These are phyloP conservation scores for Pseudotriccus pelzelni DNA, from an alignment of 2,797 vertebrate species.

Conservation along the genomic window DNA sequence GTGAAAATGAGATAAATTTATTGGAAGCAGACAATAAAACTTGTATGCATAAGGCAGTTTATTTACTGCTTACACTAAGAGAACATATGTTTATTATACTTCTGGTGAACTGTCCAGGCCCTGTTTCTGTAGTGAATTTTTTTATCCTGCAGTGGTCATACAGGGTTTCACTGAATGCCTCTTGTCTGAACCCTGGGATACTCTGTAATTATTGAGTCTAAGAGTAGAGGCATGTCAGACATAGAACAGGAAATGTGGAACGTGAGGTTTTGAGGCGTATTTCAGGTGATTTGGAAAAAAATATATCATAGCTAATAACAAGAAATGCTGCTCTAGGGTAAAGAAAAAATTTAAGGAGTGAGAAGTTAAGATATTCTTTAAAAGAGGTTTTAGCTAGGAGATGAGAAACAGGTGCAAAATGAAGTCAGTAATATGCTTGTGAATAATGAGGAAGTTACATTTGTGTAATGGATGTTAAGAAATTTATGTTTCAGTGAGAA, in stretches of 20 bases:
- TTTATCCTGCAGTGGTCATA: not conserved
- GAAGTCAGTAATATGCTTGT: not conserved
- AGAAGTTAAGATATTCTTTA: not conserved
- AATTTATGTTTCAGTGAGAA: not conserved
- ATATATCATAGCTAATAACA: conserved; percentile 14
- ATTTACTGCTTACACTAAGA: conserved; percentile 30
- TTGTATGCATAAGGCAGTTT: not conserved
- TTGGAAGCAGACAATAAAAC: conserved; percentile 29
- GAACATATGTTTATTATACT: not conserved
- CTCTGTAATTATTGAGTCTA: not conserved
- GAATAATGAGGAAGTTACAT: conserved; percentile 10
- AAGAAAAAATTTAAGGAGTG: not conserved
- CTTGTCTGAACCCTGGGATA: not conserved
- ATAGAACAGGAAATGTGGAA: conserved; percentile 14
- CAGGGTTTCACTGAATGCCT: not conserved
- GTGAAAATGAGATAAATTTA: conserved; percentile 38
- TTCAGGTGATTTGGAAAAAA: conserved; percentile 15
- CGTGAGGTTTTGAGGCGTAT: not conserved
- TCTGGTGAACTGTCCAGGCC: not conserved
- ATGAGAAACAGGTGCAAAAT: conserved; percentile 5
- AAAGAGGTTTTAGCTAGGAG: conserved; percentile 4
- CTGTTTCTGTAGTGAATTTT: not conserved
- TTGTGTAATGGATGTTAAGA: conserved; percentile 3
- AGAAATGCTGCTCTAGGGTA: conserved; percentile 15
- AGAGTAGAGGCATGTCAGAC: not conserved